Evolutionary conservation across 1,140 invertebrate species (phyloP), one percentile per base, ranked within the genome.

Genomic region (Macrotrachela quadricornifera): DNA sequence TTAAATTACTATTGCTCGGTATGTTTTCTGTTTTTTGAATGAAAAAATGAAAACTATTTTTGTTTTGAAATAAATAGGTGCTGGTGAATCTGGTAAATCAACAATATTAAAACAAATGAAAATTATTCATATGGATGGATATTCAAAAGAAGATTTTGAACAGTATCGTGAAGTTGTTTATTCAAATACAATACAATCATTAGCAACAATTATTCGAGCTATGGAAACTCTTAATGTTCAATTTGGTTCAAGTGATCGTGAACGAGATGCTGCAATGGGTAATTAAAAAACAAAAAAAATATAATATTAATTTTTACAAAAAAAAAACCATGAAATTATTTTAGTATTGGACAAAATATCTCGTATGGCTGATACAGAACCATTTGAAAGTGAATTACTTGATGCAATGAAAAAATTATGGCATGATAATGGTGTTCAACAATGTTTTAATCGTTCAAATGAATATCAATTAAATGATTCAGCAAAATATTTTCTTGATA

Each of bases 401-500:
- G 82, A 80, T 43, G 90, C 91, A 57, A 99, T 99, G 92, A 97
- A 96, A 72, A 78, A 90, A 67, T 78, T 99, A 56, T 99, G 94
- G 94, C 77, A 78, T 16, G 94, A 99, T 72, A 71, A 75, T 55
- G 94, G 92, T 16, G 91, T 99, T 30, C 91, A 96, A 72, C 87
- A 94, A 70, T 97, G 92, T 72, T 97, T 96, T 73, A 85, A 84
- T 45, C 37, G 54, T 72, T 95, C 90, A 70, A 97, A 97, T 75
- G 94, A 99, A 78, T 99, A 99, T 74, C 94, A 99, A 75, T 80
- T 99, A 65, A 99, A 97, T 73, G 94, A 99, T 74, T 97, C 91
- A 60, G 94, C 94, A 65, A 96, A 97, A 92, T 97, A 99, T 60
- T 75, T 74, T 64, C 63, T 77, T 52, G 74, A 76, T 64, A 67